Evolutionary conservation across 2,797 vertebrate genomes (phyloP).

Genomic region (Lerista edwardsae): DNA sequence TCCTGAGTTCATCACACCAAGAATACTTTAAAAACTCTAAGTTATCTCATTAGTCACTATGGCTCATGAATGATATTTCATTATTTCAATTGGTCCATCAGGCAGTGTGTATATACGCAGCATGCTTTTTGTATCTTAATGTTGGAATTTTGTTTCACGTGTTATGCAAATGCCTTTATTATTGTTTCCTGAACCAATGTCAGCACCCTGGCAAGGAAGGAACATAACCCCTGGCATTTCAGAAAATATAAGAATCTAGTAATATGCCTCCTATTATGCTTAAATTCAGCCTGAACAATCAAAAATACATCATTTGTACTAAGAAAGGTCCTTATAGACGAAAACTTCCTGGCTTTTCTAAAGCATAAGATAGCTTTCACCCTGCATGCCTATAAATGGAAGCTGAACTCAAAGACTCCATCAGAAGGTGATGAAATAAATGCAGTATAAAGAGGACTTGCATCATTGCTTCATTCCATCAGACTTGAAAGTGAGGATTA

Average conservation of each 20-base stretch:
- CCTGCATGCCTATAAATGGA: conserved; percentile 26
- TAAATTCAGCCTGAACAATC: neutral
- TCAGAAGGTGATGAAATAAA: conserved; percentile 20
- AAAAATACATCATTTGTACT: neutral
- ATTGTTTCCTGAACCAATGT: neutral
- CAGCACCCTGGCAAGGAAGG: neutral
- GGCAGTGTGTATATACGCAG: neutral
- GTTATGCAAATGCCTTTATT: neutral
- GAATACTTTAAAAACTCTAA: neutral
- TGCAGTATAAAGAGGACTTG: neutral
- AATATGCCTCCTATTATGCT: neutral
- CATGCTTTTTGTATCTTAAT: neutral
- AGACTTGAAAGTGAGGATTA: neutral
- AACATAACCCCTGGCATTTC: neutral
- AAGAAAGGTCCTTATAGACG: neutral
- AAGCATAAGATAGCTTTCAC: neutral
- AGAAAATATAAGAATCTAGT: neutral
- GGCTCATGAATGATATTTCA: neutral
- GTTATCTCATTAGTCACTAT: neutral
- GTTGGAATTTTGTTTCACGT: neutral
- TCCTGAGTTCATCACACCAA: neutral
- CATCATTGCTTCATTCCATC: neutral
- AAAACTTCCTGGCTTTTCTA: neutral
- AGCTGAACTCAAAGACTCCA: conserved; percentile 7
- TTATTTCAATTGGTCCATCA: neutral